Evolutionary conservation across 1,140 invertebrate genomes (phyloP), one percentile per base, ranked within the genome.

Genomic region (Gryon sp.): DNA sequence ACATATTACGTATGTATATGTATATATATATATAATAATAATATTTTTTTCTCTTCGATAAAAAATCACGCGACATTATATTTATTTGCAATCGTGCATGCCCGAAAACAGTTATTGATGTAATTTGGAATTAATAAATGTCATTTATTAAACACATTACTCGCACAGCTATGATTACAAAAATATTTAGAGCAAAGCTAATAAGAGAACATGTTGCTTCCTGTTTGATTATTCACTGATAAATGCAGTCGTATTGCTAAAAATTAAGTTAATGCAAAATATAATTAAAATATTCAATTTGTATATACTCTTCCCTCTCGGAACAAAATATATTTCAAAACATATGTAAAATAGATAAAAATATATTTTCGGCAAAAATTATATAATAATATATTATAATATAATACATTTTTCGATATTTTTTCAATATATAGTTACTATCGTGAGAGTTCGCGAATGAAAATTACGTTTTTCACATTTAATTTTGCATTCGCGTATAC

Each of bases 41-140:
- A 3, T 7, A 24, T 24, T 4, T 24, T 24, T 24, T 24, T 24
- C 22, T 24, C 22, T 24, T 24, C 22, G 22, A 4, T 26, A 66
- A 57, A 66, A 41, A 50, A 30, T 48, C 41, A 38, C 32, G 41
- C 11, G n/a, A 32, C 32, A 18, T 0, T 38, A 36, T 26, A 32
- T 50, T n/a, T 22, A 53, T 41, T 48, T 50, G 4, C 63, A n/a
- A 60, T 26, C 5, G 26, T 4, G 9, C 50, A 9, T 22, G 16
- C 18, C 30, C 50, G 15, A 52, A 59, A 48, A 48, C 65, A 68
- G 30, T 43, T 60, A 45, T 43, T 52, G 65, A 26, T 34, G 14
- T 36, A 43, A 60, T 60, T 36, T 36, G 38, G 28, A 60, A 60
- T 60, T 52, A 70, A 45, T 53, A 52, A 70, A n/a, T 11, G 28